Evolutionary conservation across 2,888 invertebrate species (phyloP).

Genomic region (Limulus polyphemus): DNA sequence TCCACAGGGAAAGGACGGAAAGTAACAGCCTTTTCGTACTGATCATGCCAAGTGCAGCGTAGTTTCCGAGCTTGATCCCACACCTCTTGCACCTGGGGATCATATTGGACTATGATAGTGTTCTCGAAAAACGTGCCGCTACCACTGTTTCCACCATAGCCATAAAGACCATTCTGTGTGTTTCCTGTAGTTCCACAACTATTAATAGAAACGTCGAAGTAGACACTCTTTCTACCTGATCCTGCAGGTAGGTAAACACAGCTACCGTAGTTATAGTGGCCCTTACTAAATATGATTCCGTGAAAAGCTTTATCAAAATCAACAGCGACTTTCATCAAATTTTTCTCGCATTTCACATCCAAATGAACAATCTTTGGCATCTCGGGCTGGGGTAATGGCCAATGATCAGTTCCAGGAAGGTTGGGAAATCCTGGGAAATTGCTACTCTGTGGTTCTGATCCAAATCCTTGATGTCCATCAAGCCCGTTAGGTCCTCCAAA

Average conservation of each 20-base stretch:
- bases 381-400: constrained; percentile 72
- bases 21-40: constrained; percentile 88
- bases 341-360: constrained; percentile 89
- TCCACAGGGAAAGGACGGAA: constrained; percentile 90
- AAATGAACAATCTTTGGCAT: constrained; percentile 86
- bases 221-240: constrained; percentile 67
- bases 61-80: constrained; percentile 90
- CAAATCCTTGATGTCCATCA: background rate
- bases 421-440: constrained; percentile 23
- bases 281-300: constrained; percentile 84
- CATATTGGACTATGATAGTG: constrained; percentile 83
- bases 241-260: constrained; percentile 84
- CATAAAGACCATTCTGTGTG: constrained; percentile 75
- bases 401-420: constrained; percentile 53
- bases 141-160: constrained; percentile 73
- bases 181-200: constrained; percentile 85
- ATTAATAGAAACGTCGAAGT: constrained; percentile 81
- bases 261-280: constrained; percentile 81
- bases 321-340: constrained; percentile 80
- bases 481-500: too few species aligned
- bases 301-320: constrained; percentile 89
- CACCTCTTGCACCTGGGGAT: constrained; percentile 80
- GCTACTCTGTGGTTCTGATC: constrained; percentile 16
- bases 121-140: constrained; percentile 86
- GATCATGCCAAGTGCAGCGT: constrained; percentile 88